These are phyloP conservation scores for Zaprionus lachaisei DNA, from an alignment of 1,140 invertebrate genomes.

Conservation along the genomic window DNA sequence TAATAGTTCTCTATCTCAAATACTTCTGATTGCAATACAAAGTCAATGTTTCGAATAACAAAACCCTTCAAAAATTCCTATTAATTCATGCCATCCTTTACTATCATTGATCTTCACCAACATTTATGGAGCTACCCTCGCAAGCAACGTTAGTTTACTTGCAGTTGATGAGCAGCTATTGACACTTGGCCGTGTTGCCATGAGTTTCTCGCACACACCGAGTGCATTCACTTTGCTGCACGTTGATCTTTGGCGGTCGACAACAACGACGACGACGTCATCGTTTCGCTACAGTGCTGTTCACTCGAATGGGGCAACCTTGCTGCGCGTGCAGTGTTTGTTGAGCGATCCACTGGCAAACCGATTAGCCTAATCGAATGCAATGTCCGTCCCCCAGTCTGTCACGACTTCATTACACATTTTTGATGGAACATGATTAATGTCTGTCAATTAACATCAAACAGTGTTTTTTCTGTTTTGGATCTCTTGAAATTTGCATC, in stretches of 20 bases:
- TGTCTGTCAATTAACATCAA: slow-evolving; percentile 28
- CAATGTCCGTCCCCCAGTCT: not conserved
- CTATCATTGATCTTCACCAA: too few relatives aligned
- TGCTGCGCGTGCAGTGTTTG: not conserved
- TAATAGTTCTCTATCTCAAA: too few relatives aligned
- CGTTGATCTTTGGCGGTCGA: slow-evolving; percentile 45
- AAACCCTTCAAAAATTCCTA: too few relatives aligned
- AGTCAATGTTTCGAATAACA: too few relatives aligned
- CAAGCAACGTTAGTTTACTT: slow-evolving; percentile 14
- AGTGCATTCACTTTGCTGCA: slow-evolving; percentile 43
- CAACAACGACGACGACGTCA: slow-evolving; percentile 11
- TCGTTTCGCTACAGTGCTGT: slow-evolving; percentile 27
- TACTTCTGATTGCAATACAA: too few relatives aligned
- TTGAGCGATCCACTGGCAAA: slow-evolving; percentile 1
- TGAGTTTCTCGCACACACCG: slow-evolving; percentile 38
- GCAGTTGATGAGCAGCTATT: slow-evolving; percentile 46
- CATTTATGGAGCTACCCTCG: slow-evolving; percentile 8
- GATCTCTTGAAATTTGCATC: slow-evolving; percentile 11
- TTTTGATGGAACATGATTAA: slow-evolving; percentile 27
- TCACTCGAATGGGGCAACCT: slow-evolving; percentile 40
- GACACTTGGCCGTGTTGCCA: slow-evolving; percentile 53
- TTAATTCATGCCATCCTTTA: too few relatives aligned
- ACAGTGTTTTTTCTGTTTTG: not conserved
- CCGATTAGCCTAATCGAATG: slow-evolving; percentile 35
- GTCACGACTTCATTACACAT: slow-evolving; percentile 25